phyloP scores from a whole-genome alignment of 2,797 vertebrate genomes.

The Cirrhinus molitorella region DNA sequence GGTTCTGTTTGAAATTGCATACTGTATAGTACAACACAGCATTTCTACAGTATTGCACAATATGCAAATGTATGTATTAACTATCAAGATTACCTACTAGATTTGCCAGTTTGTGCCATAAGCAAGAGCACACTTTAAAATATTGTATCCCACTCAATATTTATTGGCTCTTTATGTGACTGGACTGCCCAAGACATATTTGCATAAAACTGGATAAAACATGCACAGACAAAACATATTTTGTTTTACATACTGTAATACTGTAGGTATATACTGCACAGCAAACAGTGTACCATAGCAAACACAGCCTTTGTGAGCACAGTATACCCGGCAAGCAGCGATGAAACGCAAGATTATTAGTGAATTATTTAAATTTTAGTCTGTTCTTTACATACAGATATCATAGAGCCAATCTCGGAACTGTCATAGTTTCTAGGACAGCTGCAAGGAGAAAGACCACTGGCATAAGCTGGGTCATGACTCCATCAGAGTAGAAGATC shows the following conservation, averaged over 20 bases:
- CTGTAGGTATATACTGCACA: not conserved
- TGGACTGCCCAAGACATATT: not conserved
- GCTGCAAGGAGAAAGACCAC: not conserved
- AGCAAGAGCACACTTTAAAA: not conserved
- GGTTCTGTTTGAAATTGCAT: not conserved
- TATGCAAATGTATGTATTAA: not conserved
- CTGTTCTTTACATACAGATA: not conserved
- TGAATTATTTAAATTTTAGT: not conserved
- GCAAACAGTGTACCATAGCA: not conserved
- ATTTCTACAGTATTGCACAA: not conserved
- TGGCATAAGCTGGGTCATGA: not conserved
- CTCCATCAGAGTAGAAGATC: not conserved
- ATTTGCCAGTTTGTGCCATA: not conserved
- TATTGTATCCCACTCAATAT: not conserved
- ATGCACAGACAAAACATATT: not conserved
- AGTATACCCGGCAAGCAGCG: not conserved
- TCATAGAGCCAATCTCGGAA: constrained; percentile 1
- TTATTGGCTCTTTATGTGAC: not conserved
- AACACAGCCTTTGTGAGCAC: not conserved
- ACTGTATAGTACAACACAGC: not conserved
- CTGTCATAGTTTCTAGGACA: constrained; percentile 19
- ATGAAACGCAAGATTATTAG: not conserved
- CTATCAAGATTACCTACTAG: not conserved
- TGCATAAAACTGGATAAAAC: not conserved
- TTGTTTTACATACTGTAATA: not conserved